phyloP scores from a whole-genome alignment of 2,797 vertebrate genomes.

The Sebastolobus alascanus region DNA sequence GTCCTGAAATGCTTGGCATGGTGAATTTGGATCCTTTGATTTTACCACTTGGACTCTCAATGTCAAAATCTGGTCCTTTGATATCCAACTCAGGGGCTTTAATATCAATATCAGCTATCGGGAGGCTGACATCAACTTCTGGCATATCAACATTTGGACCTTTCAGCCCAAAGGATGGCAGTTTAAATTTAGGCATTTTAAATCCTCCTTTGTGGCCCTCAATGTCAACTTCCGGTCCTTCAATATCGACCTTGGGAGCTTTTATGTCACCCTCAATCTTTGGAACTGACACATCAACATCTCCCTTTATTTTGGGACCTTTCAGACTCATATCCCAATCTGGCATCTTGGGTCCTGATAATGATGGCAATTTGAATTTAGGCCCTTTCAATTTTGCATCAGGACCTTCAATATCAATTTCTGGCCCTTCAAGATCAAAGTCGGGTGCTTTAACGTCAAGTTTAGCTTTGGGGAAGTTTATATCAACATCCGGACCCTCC shows the following conservation, averaged over 20 bases:
- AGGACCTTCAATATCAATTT: background rate
- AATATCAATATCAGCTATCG: slow-evolving; percentile 32
- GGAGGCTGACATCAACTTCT: slow-evolving; percentile 14
- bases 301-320: slow-evolving; percentile 10
- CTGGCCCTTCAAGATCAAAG: background rate
- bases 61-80: slow-evolving; percentile 10
- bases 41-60: slow-evolving; percentile 13
- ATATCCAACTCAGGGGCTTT: slow-evolving; percentile 1
- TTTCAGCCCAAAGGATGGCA: slow-evolving; percentile 28
- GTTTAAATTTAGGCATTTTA: slow-evolving; percentile 85
- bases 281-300: background rate
- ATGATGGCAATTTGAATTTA: background rate
- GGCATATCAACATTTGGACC: slow-evolving; percentile 15
- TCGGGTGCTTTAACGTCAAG: background rate
- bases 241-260: slow-evolving; percentile 23
- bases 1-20: slow-evolving; percentile 43
- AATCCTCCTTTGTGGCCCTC: slow-evolving; percentile 59
- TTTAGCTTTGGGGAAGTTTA: background rate
- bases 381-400: background rate
- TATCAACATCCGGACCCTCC: background rate
- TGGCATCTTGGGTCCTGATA: slow-evolving; percentile 5
- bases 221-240: slow-evolving; percentile 23
- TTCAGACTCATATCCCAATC: slow-evolving; percentile 12
- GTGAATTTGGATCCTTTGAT: slow-evolving; percentile 42
- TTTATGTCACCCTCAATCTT: no score